These are phyloP conservation scores for Chiloscyllium punctatum DNA, from an alignment of 2,797 vertebrate genomes.

Conservation along the genomic window DNA sequence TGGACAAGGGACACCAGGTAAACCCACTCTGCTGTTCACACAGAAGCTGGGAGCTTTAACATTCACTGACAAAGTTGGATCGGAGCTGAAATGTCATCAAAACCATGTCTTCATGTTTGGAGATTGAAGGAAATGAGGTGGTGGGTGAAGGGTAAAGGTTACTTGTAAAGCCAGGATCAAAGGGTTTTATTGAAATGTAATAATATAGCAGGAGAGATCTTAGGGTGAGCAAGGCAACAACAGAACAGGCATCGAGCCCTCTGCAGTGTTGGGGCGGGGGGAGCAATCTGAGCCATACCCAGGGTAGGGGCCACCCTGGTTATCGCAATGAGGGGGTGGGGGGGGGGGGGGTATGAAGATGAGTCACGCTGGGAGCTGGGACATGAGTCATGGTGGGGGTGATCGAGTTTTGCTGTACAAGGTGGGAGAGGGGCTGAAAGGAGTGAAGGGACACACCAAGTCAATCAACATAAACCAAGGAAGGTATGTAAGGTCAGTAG, in stretches of 20 bases:
- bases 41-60: background rate
- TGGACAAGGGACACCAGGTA: background rate
- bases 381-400: no score
- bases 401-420: no score
- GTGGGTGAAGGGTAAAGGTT: background rate
- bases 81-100: background rate
- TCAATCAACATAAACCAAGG: no score
- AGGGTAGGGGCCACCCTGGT: background rate
- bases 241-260: background rate
- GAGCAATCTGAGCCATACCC: background rate
- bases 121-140: no score
- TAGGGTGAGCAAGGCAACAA: background rate
- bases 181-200: background rate
- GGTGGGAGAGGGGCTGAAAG: no score
- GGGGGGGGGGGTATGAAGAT: no score
- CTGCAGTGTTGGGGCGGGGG: no score
- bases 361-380: no score
- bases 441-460: no score
- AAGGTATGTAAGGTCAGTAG: no score
- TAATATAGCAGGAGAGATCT: background rate
- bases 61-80: background rate
- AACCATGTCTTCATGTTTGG: background rate
- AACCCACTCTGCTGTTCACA: background rate
- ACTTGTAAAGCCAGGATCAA: background rate
- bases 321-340: no score